A percentile compares a stretch with the other conserved stretches of the same genome.
Conservation (phyloP, 2,113 vertebrate genomes). For the Pteropus alecto region DNA sequence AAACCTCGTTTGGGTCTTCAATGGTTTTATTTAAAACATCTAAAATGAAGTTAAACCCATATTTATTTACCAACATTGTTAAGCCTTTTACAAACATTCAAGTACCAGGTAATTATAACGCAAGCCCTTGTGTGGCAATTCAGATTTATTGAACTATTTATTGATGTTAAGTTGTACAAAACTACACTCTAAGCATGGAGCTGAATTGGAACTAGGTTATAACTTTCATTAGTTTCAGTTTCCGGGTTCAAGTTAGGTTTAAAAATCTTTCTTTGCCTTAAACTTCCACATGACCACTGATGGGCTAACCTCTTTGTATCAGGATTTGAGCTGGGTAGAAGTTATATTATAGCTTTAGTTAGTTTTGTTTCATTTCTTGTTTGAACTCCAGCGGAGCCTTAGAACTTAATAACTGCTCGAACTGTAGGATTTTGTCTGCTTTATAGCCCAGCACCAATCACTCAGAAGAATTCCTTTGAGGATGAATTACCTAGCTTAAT, state of each 20-base stretch:
- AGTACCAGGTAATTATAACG: slow-evolving; percentile 84
- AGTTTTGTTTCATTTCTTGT: neutral
- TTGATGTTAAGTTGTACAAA: slow-evolving; percentile 91
- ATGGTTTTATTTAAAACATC: neutral
- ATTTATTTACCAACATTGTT: slow-evolving; percentile 74
- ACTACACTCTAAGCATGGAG: slow-evolving; percentile 80
- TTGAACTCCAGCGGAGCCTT: neutral
- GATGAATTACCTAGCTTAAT: neutral
- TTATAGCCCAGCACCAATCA: neutral
- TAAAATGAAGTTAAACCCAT: neutral
- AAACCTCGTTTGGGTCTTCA: neutral
- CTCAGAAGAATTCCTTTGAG: neutral
- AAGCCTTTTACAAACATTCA: slow-evolving; percentile 83
- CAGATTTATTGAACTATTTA: slow-evolving; percentile 89
- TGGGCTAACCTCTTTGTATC: neutral
- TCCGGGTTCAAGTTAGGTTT: neutral
- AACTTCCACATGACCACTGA: neutral
- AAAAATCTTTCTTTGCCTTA: neutral
- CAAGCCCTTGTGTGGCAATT: slow-evolving; percentile 88
- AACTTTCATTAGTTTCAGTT: neutral
- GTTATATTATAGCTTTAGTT: neutral
- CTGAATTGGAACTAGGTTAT: neutral
- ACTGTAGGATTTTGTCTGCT: neutral
- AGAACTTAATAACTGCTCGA: neutral
- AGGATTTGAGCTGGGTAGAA: neutral